Evolutionary conservation across 2,113 vertebrate genomes (phyloP).

Genomic region (Puffinus mauretanicus): DNA sequence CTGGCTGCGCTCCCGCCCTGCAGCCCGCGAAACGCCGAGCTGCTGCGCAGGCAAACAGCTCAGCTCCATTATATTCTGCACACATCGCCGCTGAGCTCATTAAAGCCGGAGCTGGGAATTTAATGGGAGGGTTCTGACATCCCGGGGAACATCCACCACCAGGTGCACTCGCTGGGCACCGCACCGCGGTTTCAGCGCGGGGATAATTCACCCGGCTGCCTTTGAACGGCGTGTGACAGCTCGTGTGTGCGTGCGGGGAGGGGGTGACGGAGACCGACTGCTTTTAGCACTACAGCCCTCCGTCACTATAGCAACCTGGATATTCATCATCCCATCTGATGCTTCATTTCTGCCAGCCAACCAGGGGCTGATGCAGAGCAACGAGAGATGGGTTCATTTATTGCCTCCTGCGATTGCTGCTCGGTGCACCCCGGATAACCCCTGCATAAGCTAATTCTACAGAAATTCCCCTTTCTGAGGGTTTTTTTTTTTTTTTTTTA

Average conservation of each 20-base stretch:
- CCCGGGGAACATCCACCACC: background rate
- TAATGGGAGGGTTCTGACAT: background rate
- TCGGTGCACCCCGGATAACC: background rate
- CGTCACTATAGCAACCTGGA: conserved; percentile 81
- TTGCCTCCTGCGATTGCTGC: background rate
- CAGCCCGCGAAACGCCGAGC: background rate
- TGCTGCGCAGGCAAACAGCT: background rate
- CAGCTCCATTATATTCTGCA: rapidly evolving
- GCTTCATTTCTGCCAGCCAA: conserved; percentile 54
- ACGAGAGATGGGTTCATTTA: background rate
- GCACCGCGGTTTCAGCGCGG: background rate
- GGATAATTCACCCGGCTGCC: background rate
- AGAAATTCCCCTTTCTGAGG: background rate
- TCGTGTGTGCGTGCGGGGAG: background rate
- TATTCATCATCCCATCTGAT: conserved; percentile 81
- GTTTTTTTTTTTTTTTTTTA: background rate
- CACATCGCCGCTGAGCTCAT: background rate
- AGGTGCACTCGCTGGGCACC: background rate
- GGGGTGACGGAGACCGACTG: background rate
- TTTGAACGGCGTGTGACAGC: background rate
- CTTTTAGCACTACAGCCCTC: conserved; percentile 31
- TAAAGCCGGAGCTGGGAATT: background rate
- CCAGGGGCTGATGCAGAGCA: background rate
- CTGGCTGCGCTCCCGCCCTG: background rate
- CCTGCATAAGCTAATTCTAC: background rate